Conservation (phyloP, 2,797 vertebrate species). For the Sebastiscus albofasciatus region DNA sequence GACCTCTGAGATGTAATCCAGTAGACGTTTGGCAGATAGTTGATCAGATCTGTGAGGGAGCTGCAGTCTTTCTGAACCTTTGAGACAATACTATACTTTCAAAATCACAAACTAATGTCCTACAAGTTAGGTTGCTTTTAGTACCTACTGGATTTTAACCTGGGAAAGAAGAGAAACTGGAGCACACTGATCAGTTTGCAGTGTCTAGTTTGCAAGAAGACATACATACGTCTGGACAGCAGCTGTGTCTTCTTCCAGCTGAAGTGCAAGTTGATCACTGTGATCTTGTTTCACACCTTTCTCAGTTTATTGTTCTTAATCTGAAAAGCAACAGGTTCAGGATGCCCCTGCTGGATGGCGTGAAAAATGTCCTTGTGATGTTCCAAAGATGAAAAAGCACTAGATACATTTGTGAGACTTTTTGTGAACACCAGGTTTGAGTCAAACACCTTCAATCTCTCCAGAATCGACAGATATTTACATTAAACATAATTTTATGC, state of each 20-base stretch:
- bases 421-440: not conserved
- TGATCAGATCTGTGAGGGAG: not conserved
- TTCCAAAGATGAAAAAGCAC: not conserved
- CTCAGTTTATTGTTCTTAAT: not conserved
- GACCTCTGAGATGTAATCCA: not conserved
- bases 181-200: not conserved
- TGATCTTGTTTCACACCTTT: conserved; percentile 4
- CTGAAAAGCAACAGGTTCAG: not conserved
- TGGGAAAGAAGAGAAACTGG: not conserved
- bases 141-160: not conserved
- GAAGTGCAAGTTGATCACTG: conserved; percentile 5
- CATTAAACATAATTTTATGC: not conserved
- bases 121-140: not conserved
- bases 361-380: not conserved
- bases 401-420: no score
- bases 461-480: not conserved
- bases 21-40: not conserved
- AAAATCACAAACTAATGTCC: not conserved
- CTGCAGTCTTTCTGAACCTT: not conserved
- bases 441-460: not conserved
- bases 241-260: not conserved
- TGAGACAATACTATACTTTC: not conserved
- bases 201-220: not conserved
- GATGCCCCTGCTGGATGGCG: not conserved
- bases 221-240: not conserved